Evolutionary conservation across 2,113 vertebrate species (phyloP).

Genomic region (Phalacrocorax pelagicus): DNA sequence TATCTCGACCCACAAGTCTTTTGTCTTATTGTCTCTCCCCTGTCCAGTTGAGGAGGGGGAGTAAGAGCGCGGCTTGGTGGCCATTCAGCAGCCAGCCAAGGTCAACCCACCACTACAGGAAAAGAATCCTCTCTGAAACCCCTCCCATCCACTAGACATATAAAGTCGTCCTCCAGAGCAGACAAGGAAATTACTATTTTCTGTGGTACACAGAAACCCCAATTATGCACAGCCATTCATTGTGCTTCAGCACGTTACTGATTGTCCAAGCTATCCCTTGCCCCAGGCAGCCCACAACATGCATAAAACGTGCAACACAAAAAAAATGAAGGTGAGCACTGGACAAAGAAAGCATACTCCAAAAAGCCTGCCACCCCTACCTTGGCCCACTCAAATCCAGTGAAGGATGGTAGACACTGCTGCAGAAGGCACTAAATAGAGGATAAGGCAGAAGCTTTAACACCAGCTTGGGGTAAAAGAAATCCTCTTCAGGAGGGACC

Average conservation of each 20-base stretch:
- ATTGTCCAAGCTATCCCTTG: neutral
- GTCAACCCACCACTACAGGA: neutral
- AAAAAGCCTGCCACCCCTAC: neutral
- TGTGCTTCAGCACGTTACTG: neutral
- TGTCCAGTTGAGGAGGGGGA: neutral
- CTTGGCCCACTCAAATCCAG: neutral
- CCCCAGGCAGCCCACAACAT: neutral
- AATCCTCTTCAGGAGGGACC: neutral
- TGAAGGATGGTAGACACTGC: neutral
- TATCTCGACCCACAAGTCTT: fast-evolving
- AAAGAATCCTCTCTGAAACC: neutral
- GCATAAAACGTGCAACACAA: neutral
- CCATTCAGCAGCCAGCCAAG: neutral
- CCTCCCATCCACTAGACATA: neutral
- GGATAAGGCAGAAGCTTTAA: neutral
- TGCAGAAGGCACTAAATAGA: neutral
- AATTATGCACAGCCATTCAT: neutral
- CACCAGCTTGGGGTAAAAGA: neutral
- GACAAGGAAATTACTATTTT: neutral
- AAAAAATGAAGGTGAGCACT: neutral
- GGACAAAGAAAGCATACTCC: neutral
- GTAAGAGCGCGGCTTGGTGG: neutral
- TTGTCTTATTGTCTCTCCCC: neutral
- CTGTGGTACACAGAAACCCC: neutral
- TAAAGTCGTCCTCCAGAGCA: neutral